These are phyloP conservation scores for Nasonia oneida DNA, from an alignment of 2,888 invertebrate species.

Conservation along the genomic window DNA sequence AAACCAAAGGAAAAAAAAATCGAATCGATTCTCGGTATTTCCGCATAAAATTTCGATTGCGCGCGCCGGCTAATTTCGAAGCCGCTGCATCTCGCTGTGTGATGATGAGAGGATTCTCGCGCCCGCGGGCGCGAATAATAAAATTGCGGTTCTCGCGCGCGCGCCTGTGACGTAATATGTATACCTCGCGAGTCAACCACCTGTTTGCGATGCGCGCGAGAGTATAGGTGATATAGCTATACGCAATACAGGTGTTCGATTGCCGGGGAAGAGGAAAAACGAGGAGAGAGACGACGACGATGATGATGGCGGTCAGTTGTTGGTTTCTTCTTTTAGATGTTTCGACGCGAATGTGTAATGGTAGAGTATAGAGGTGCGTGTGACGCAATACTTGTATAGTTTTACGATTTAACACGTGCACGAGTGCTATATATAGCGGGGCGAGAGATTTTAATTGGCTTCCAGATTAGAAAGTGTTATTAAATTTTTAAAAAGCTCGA, in stretches of 20 bases:
- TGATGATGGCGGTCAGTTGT: background rate
- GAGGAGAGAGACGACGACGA: background rate
- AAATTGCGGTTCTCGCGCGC: background rate
- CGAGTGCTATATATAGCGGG: background rate
- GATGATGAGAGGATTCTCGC: background rate
- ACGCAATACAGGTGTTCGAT: constrained; percentile 24
- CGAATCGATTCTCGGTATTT: background rate
- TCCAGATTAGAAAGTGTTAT: constrained; percentile 7
- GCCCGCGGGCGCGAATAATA: constrained; percentile 37
- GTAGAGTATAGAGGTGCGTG: background rate
- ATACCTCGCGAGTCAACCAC: constrained; percentile 43
- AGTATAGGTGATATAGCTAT: no score
- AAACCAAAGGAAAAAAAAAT: no score
- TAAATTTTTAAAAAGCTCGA: background rate
- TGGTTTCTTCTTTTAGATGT: background rate
- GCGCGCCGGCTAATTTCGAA: constrained; percentile 30
- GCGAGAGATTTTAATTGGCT: background rate
- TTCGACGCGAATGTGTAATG: background rate
- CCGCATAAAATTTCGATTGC: constrained; percentile 31
- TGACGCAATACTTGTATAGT: background rate
- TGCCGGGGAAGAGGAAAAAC: background rate
- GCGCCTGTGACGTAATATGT: background rate
- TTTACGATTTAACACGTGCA: background rate
- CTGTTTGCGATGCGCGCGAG: constrained; percentile 28
- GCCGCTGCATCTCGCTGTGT: background rate